Evolutionary conservation across 2,113 vertebrate genomes (phyloP).

Genomic region (Coptodon bakossiorum): DNA sequence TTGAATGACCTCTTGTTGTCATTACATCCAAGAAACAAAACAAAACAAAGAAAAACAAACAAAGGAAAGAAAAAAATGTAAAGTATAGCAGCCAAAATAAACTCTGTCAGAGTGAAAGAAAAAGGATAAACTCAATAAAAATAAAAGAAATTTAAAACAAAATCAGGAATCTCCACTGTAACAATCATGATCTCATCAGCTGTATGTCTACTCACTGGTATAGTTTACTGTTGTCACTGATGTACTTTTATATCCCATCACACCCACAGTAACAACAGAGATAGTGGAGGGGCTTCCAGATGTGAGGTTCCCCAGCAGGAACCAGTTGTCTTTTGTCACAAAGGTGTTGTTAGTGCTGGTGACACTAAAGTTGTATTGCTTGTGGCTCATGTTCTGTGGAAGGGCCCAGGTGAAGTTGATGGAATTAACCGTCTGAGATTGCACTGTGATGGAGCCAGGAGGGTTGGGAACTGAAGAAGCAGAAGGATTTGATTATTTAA

Average conservation of each 20-base stretch:
- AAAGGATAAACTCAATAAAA: neutral
- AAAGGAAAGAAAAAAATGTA: neutral
- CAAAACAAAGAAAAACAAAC: neutral
- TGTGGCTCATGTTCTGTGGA: slow-evolving; percentile 24
- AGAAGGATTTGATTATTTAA: neutral
- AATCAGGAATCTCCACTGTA: neutral
- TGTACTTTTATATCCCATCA: neutral
- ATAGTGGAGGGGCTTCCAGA: neutral
- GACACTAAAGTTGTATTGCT: slow-evolving; percentile 28
- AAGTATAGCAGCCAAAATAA: neutral
- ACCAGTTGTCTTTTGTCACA: neutral
- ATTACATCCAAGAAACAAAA: neutral
- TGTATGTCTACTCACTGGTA: neutral
- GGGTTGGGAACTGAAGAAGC: slow-evolving; percentile 54
- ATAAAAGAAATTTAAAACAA: neutral
- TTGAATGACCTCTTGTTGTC: neutral
- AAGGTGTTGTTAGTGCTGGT: neutral
- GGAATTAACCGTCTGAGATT: neutral
- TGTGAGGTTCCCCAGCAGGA: neutral
- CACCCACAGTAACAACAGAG: neutral
- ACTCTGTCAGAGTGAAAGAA: neutral
- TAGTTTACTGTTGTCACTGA: neutral
- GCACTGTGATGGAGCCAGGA: slow-evolving; percentile 31
- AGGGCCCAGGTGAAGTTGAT: slow-evolving; percentile 51
- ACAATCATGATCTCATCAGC: neutral